These are phyloP conservation scores for Drosophila colorata DNA, from an alignment of 2,888 invertebrate genomes.

Conservation along the genomic window DNA sequence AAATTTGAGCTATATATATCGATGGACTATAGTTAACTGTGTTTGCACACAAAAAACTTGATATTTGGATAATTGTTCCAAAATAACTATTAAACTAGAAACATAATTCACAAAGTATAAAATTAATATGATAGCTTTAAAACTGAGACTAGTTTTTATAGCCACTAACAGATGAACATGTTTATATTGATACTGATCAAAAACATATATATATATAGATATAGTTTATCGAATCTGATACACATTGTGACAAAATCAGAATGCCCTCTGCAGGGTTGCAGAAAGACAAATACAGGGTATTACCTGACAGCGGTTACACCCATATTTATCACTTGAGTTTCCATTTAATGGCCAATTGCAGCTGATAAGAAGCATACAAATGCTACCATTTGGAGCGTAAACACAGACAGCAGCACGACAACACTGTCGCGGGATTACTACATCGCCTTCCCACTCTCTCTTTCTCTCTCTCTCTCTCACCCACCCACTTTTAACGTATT, in stretches of 20 bases:
- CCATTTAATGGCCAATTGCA: slow-evolving; percentile 14
- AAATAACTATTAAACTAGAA: no score
- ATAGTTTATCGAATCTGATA: not conserved
- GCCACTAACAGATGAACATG: no score
- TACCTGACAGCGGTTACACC: slow-evolving; percentile 1
- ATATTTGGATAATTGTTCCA: no score
- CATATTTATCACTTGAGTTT: not conserved
- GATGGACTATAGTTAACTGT: no score
- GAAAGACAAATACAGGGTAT: no score
- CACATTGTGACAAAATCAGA: not conserved
- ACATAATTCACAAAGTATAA: no score
- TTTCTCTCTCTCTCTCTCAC: slow-evolving; percentile 14
- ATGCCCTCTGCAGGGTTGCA: not conserved
- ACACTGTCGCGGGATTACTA: slow-evolving; percentile 67
- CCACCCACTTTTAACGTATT: slow-evolving; percentile 13
- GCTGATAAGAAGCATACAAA: slow-evolving; percentile 29
- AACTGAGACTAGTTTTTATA: no score
- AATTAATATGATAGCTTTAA: no score
- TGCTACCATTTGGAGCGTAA: slow-evolving; percentile 28
- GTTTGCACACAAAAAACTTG: no score
- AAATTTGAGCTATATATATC: no score
- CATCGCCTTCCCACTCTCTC: slow-evolving; percentile 30
- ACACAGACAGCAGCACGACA: slow-evolving; percentile 49
- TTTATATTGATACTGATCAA: not conserved
- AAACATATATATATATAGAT: not conserved